phyloP scores from a whole-genome alignment of 2,888 invertebrate species.

The Eulithis prunata region DNA sequence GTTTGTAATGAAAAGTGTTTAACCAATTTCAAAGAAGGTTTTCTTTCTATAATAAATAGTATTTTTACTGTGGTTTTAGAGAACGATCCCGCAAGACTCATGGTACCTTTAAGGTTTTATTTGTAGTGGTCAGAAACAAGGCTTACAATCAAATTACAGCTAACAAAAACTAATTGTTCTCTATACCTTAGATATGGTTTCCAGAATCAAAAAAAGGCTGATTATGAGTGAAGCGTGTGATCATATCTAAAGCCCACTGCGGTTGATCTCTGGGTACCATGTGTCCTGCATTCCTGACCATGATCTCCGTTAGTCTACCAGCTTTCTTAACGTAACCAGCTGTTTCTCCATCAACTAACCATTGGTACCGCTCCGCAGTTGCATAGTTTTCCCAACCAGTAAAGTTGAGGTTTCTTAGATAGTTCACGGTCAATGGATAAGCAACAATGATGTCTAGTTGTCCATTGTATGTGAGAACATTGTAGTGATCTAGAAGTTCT shows the following conservation, averaged over 20 bases:
- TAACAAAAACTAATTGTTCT: too few species aligned
- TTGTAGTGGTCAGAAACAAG: too few species aligned
- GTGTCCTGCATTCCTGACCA: conserved; percentile 92
- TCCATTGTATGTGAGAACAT: conserved; percentile 93
- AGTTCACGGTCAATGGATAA: conserved; percentile 92
- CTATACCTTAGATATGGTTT: conserved; percentile 20
- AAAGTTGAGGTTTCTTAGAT: conserved; percentile 89
- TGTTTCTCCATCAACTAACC: conserved; percentile 87
- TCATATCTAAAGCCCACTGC: conserved; percentile 89
- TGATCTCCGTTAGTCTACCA: conserved; percentile 88
- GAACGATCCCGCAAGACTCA: too few species aligned
- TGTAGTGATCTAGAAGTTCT: conserved; percentile 87
- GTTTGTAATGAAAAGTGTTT: too few species aligned
- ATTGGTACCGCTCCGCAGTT: conserved; percentile 86
- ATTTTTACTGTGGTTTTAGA: too few species aligned
- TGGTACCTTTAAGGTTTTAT: too few species aligned
- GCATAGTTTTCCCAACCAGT: conserved; percentile 86
- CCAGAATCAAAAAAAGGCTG: conserved; percentile 63
- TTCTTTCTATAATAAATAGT: too few species aligned
- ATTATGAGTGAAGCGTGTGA: conserved; percentile 86
- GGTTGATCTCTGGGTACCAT: conserved; percentile 93
- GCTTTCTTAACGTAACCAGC: conserved; percentile 91
- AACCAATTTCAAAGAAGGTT: too few species aligned
- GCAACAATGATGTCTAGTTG: conserved; percentile 97
- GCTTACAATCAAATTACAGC: too few species aligned